Evolutionary conservation across 1,140 invertebrate genomes (phyloP), one percentile per base, ranked within the genome.

Genomic region (Eupristina koningsbergeri): DNA sequence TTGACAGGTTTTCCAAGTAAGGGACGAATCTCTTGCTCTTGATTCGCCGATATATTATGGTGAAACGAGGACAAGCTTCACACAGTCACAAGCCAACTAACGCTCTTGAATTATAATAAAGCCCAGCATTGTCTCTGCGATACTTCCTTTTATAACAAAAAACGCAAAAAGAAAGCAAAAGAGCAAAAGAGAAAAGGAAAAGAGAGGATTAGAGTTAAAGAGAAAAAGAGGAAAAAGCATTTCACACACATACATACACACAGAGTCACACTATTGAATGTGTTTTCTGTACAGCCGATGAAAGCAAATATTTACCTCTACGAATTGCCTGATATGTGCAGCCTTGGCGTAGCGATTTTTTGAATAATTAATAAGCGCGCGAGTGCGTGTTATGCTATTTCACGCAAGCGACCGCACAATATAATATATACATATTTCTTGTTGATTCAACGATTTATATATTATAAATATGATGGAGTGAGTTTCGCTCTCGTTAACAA

Each of bases 1-100:
- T 92, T 91, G 88, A 91, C 91, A 92, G 91, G 91, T 92, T 92
- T 92, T 90, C 91, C 91, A 92, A 92, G 87, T 92, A 91, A 92
- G 88, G 87, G 88, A 88, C 87, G 89, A 89, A 88, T 90, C 89
- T 91, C 91, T 88, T 87, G 86, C 87, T 86, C 88, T 89, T 75
- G 67, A 63, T 79, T 63, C 73, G 63, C 76, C 34, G 79, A 71
- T 77, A 81, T 69, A 80, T 61, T 78, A 81, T 84, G 78, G 78
- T 81, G 78, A 84, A 81, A 81, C 78, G 73, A 81, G 79, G 84
- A 85, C 79, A 85, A 76, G 84, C 79, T 77, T 74, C 79, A 84
- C 78, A 75, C 45, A 64, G n/a, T 83, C 81, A 53, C 76, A 84
- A 79, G 75, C 64, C 67, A 67, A 78, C 64, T 71, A 83, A 80